A percentile compares a stretch with the other conserved stretches of the same genome.
These are phyloP conservation scores for Rhadina sibilatrix DNA, from an alignment of 2,113 vertebrate species.

Conservation along the genomic window DNA sequence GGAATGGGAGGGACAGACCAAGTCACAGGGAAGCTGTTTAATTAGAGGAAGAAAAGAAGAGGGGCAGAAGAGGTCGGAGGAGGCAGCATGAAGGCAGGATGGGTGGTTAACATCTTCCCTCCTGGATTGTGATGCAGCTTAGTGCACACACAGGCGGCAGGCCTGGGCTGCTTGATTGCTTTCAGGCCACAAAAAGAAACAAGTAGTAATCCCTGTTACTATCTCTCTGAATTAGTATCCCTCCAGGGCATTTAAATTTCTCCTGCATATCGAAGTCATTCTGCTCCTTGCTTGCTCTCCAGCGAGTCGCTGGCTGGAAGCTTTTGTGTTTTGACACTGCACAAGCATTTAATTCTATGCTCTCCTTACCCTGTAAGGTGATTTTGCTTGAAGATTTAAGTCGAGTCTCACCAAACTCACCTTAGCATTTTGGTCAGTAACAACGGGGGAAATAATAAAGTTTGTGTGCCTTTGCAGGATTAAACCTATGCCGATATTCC, in stretches of 20 bases:
- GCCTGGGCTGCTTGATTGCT: neutral
- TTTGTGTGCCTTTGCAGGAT: neutral
- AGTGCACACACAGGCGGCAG: neutral
- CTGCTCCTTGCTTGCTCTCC: conserved; percentile 6
- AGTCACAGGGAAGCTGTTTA: neutral
- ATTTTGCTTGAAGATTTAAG: neutral
- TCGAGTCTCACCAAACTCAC: neutral
- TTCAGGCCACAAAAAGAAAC: conserved; percentile 32
- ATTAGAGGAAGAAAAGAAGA: neutral
- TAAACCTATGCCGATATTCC: neutral
- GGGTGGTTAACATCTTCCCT: neutral
- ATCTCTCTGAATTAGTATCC: conserved; percentile 15
- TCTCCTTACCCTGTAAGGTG: neutral
- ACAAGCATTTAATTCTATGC: conserved; percentile 29
- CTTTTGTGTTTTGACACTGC: conserved; percentile 22
- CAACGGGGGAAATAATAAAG: neutral
- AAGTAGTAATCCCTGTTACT: conserved; percentile 8
- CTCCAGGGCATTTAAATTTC: neutral
- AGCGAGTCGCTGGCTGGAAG: neutral
- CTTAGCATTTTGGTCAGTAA: neutral
- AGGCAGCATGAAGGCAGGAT: neutral
- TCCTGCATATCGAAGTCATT: conserved; percentile 55
- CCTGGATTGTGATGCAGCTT: neutral
- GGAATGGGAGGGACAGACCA: neutral
- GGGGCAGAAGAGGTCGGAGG: neutral